Conservation (phyloP, 2,888 invertebrate genomes). For the Habrosyne pyritoides region DNA sequence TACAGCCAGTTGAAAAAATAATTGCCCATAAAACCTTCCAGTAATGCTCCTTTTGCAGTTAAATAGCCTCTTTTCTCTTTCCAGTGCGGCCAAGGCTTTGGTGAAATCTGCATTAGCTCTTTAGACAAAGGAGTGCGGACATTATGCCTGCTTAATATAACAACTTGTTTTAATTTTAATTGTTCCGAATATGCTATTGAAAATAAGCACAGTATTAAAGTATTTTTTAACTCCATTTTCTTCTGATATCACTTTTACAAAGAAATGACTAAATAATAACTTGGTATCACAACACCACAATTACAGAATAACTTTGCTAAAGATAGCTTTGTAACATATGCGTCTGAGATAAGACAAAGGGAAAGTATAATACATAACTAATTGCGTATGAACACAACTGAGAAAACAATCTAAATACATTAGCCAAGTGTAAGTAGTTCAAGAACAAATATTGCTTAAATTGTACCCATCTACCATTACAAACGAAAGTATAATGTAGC, state of each 20-base stretch:
- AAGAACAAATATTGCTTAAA: not conserved
- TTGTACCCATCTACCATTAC: no score
- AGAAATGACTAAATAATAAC: not conserved
- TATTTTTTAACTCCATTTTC: not conserved
- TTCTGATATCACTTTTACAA: not conserved
- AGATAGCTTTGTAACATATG: not conserved
- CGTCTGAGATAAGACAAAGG: not conserved
- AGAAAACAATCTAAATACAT: not conserved
- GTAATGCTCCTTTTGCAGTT: conserved; percentile 56
- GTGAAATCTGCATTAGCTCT: conserved; percentile 49
- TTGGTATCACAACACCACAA: not conserved
- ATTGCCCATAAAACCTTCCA: conserved; percentile 66
- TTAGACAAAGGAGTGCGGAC: conserved; percentile 63
- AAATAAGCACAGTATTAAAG: not conserved
- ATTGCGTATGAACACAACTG: not conserved
- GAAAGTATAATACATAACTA: not conserved
- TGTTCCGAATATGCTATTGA: not conserved
- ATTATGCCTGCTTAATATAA: conserved; percentile 67
- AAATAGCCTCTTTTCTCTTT: conserved; percentile 57
- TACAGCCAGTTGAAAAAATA: conserved; percentile 53
- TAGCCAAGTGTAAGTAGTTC: not conserved
- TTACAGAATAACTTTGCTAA: not conserved
- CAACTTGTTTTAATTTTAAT: conserved; percentile 47
- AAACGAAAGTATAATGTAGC: no score
- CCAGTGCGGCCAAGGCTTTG: conserved; percentile 63